A percentile compares a stretch with the other conserved stretches of the same genome.
Conservation (phyloP, 1,140 invertebrate genomes). For the Drosophila pachea region DNA sequence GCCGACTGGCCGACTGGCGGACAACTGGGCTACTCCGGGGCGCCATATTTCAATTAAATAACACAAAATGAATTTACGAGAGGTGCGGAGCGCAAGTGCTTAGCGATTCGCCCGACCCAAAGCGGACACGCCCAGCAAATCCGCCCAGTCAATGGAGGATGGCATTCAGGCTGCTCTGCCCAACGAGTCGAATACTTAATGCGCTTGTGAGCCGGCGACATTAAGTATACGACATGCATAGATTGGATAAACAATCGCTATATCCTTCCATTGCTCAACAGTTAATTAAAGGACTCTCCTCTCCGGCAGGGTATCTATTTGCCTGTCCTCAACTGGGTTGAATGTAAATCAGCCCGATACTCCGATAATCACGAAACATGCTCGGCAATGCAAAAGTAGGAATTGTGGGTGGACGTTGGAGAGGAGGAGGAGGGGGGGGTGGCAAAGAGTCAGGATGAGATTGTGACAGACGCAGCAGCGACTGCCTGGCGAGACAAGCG, state of each 20-base stretch:
- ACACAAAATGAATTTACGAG: slow-evolving; percentile 66
- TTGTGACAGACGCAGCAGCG: slow-evolving; percentile 5
- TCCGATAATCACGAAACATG: slow-evolving; percentile 34
- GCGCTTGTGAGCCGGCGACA: neutral
- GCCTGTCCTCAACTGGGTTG: slow-evolving; percentile 41
- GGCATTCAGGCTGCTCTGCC: too few species aligned
- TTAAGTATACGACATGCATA: too few species aligned
- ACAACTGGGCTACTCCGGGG: slow-evolving; percentile 21
- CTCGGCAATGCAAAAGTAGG: slow-evolving; percentile 7
- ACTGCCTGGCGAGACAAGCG: slow-evolving; percentile 23
- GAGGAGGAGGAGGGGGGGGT: neutral
- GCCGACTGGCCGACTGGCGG: neutral
- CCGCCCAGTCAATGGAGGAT: slow-evolving; percentile 4
- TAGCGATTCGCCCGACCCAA: slow-evolving; percentile 4
- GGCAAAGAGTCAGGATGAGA: neutral
- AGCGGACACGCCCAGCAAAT: slow-evolving; percentile 19
- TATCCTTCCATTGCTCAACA: neutral
- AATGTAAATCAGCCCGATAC: slow-evolving; percentile 55
- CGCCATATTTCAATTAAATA: slow-evolving; percentile 72
- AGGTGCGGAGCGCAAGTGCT: slow-evolving; percentile 12
- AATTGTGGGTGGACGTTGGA: neutral
- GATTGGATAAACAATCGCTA: too few species aligned
- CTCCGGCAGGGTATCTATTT: neutral
- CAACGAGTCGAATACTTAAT: neutral
- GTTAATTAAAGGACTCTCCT: neutral